Evolutionary conservation across 2,888 invertebrate species (phyloP), one percentile per base, ranked within the genome.

Genomic region (Cantharis rufa): DNA sequence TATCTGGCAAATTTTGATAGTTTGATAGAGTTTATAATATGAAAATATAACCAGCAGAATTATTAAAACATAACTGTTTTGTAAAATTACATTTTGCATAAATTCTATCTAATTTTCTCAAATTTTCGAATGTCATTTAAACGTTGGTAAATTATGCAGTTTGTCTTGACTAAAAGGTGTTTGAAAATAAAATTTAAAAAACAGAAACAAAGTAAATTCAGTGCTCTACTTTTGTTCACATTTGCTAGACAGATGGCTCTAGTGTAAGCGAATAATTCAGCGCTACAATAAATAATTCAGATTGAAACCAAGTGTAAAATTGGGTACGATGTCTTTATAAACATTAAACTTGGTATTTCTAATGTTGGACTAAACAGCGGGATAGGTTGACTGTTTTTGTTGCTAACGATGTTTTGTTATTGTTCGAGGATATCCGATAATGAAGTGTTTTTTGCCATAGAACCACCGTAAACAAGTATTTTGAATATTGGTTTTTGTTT

Each of bases 201-300:
- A 24, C 21, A 66, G 64, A 21, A 66, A 66, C 21, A 66, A 48
- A 64, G 69, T 24, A 63, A n/a, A 64, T 15, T 69, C 32, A 16
- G 64, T 74, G 70, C 24, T 63, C 70, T 28, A 70, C 70, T 70
- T 74, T 70, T 70, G 69, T 63, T 27, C 66, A 32, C 63, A 70
- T 70, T 63, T 74, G 27, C 64, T 66, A 74, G 70, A 74, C 74
- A 70, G 74, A 70, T 70, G 74, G 70, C 61, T 62, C 48, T 48
- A 64, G 64, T 74, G 63, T 62, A 74, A 66, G 74, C 16, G 64
- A 69, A 74, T 74, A 70, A 74, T 74, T 74, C 74, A 74, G 64
- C 64, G 74, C 74, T 70, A 74, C 74, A 74, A 74, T 74, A 74
- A 74, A 74, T 74, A 74, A 74, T 74, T 74, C 74, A 74, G 70